Conservation (phyloP, 2,797 vertebrate genomes). For the Pseudomugil gertrudae region DNA sequence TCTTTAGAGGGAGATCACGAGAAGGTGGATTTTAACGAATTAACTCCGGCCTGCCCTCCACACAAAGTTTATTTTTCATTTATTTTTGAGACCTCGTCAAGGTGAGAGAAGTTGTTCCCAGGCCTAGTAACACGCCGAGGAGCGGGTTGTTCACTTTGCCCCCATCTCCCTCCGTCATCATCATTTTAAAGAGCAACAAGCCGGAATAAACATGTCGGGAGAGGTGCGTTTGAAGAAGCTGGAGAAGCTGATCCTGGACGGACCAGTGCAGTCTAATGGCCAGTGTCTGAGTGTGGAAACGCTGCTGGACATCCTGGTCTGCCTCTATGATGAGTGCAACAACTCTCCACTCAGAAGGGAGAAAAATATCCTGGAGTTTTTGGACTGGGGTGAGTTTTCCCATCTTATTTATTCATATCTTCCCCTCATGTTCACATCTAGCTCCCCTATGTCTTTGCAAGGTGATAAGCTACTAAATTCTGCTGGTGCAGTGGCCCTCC, state of each 20-base stretch:
- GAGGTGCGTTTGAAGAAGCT: slow-evolving; percentile 98
- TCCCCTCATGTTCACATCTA: slow-evolving; percentile 28
- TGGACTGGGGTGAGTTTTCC: slow-evolving; percentile 93
- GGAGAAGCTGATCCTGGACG: slow-evolving; percentile 96
- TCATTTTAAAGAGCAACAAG: slow-evolving; percentile 33
- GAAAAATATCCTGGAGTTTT: slow-evolving; percentile 95
- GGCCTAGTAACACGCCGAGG: slow-evolving; percentile 59
- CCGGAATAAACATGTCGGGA: slow-evolving; percentile 89
- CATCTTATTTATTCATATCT: neutral
- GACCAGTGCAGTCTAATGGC: slow-evolving; percentile 88
- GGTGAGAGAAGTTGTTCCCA: slow-evolving; percentile 64
- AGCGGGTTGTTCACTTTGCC: slow-evolving; percentile 20
- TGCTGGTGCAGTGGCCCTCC: slow-evolving; percentile 76
- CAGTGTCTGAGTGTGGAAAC: slow-evolving; percentile 96
- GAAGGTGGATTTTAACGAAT: slow-evolving; percentile 39
- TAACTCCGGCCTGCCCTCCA: slow-evolving; percentile 43
- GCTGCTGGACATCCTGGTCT: slow-evolving; percentile 96
- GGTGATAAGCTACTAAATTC: slow-evolving; percentile 59
- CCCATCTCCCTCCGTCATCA: slow-evolving; percentile 28
- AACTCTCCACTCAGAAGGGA: slow-evolving; percentile 94
- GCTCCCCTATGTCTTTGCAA: slow-evolving; percentile 52
- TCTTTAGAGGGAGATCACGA: slow-evolving; percentile 63
- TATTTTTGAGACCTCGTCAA: slow-evolving; percentile 54
- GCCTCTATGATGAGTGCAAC: slow-evolving; percentile 98
- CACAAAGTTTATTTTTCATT: slow-evolving; percentile 47